A percentile compares a stretch with the other conserved stretches of the same genome.
phyloP scores from a whole-genome alignment of 2,888 invertebrate species.

The Rapana venosa region DNA sequence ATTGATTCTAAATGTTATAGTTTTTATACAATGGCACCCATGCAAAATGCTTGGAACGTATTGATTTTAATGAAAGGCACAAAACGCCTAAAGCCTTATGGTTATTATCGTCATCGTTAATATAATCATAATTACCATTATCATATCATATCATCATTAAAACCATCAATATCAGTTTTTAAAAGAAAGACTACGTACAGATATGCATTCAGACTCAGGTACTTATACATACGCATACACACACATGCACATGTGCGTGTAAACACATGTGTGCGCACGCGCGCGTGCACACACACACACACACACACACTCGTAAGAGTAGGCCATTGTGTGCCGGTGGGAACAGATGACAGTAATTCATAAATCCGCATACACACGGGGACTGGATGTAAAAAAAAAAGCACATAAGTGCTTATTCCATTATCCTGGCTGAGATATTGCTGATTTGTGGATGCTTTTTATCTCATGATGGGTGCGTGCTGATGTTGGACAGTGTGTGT shows the following conservation, averaged over 20 bases:
- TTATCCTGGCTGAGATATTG: neutral
- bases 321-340: too few relatives aligned
- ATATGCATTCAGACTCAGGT: neutral
- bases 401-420: neutral
- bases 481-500: too few relatives aligned
- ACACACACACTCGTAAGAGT: neutral
- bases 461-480: too few relatives aligned
- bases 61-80: too few relatives aligned
- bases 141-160: neutral
- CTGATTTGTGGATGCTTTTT: too few relatives aligned
- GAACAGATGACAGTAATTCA: neutral
- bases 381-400: constrained; percentile 7
- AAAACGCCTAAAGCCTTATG: neutral
- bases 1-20: too few relatives aligned
- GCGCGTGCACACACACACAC: neutral
- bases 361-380: neutral
- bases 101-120: neutral
- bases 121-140: neutral
- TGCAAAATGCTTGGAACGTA: too few relatives aligned
- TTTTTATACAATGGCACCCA: too few relatives aligned
- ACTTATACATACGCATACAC: neutral
- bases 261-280: neutral
- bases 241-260: neutral
- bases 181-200: neutral
- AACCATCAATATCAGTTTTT: neutral